Conservation (phyloP, 2,113 vertebrate genomes). For the Pseudolaguvia tuberculata region DNA sequence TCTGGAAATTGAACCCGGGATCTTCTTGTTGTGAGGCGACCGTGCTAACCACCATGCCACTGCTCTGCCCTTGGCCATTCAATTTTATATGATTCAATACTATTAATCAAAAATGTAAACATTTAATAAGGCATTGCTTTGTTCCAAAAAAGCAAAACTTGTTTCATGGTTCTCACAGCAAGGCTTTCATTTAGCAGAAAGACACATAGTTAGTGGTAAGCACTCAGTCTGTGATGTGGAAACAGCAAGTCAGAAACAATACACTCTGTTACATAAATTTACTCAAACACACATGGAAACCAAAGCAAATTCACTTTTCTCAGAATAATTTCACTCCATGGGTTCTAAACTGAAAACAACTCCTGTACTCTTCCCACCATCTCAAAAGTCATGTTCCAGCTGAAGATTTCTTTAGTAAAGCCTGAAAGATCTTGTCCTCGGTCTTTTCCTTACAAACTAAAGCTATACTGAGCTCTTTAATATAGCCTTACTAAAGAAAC, state of each 20-base stretch:
- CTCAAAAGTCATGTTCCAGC: slow-evolving; percentile 2
- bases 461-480: slow-evolving; percentile 34
- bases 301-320: slow-evolving; percentile 11
- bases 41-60: no score
- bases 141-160: slow-evolving; percentile 2
- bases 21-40: no score
- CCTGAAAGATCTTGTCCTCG: slow-evolving; percentile 28
- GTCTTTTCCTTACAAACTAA: slow-evolving; percentile 21
- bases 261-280: slow-evolving; percentile 12
- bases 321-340: slow-evolving; percentile 19
- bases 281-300: slow-evolving; percentile 18
- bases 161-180: slow-evolving; percentile 13
- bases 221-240: slow-evolving; percentile 29
- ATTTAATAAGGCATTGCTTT: slow-evolving; percentile 9
- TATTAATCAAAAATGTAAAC: slow-evolving; percentile 7
- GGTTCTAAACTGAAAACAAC: slow-evolving; percentile 10
- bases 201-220: slow-evolving; percentile 39
- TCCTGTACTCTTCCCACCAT: slow-evolving; percentile 10
- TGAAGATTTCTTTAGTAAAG: slow-evolving; percentile 26
- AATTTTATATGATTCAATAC: neutral
- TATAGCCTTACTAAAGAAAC: slow-evolving; percentile 15
- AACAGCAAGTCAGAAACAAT: slow-evolving; percentile 28
- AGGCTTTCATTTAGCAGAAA: slow-evolving; percentile 27
- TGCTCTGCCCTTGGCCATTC: no score
- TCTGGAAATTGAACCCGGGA: no score